Base-by-base conservation (phyloP, 1,140 invertebrate genomes). In the Aphaenogaster floridana region DNA sequence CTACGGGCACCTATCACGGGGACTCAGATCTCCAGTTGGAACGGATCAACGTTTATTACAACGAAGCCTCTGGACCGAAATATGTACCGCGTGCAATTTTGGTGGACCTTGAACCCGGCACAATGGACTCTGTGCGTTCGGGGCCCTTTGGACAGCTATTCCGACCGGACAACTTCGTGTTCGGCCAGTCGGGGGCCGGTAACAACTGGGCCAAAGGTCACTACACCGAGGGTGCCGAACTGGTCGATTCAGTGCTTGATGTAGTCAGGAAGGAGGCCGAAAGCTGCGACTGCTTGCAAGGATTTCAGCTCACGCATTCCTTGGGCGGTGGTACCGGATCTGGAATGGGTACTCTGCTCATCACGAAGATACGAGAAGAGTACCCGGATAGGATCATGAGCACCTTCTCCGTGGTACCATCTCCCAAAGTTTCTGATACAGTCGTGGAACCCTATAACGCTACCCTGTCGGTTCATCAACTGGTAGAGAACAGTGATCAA, bases 211-310 rank as follows among this genome's bases (percentile, higher is more conserved):
- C 98, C 45, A 98, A 98, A 94, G 98, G 98, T 63, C 98, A 99
- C 93, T 99, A 99, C 96, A 99, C 98, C n/a, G 98, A 99, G 96
- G 98, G 98, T 8, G 98, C 98, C 13, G 98, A 99, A 93, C 95
- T 99, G 48, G 97, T 99, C 9, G 98, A 98, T 93, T 97, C 98
- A 2, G 97, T 98, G 0, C 94, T 98, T 57, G 98, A 99, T 93
- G 98, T 98, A 1, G 96, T 99, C 9, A 96, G 98, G 34, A 98
- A 98, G 93, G 98, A 99, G 94, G 98, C 98, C 6, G 98, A 99
- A 94, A 97, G 97, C 81, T 99, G 98, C 92, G 98, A 99, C 93
- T 98, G 98, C 92, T 96, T 99, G 11, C 97, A 98, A 96, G 98
- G 98, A 34, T 99, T 99, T 94, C 97, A 99, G 96, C 94, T 97